Evolutionary conservation across 2,888 invertebrate species (phyloP), one percentile per base, ranked within the genome.

Genomic region (Lithophane socia): DNA sequence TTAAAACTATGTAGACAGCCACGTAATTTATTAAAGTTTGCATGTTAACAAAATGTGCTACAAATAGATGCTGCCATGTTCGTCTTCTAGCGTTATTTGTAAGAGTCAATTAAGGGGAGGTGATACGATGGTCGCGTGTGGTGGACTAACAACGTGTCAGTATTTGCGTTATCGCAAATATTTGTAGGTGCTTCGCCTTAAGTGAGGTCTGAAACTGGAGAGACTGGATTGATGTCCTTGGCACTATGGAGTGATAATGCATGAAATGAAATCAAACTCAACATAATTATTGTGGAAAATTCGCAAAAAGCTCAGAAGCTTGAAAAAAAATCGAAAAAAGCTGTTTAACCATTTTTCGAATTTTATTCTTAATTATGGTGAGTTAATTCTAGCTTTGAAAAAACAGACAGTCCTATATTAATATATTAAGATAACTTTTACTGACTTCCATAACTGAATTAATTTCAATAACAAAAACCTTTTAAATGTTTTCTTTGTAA

Each of bases 401-500:
- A 47, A 37, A 47, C 44, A 47, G 18, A 13, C 12, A 3, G 1
- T 67, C 13, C 75, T 21, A 1, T 29, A 29, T 29, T 29, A 54
- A 68, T 75, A 77, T 49, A 60, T 64, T 44, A 49, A 44, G 63
- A 54, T 61, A 37, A 52, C 16, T 67, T 75, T 78, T 24, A 44
- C n/a, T 71, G 72, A 76, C 72, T 81, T 85, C 64, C 21, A 61
- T 68, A 73, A 63, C 49, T 21, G 69, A 77, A 85, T 86, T 83
- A 69, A 80, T 82, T 82, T 82, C 61, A 85, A 75, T 85, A 83
- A 80, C 67, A 87, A 83, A 80, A 63, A 66, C 73, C 68, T 61
- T 68, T 79, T 75, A 68, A 77, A 78, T 77, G 42, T 82, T 86
- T 78, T 81, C 70, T 69, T 77, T 72, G 64, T 44, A 56, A 75